Percentiles rank a stretch among this genome's conserved stretches.
These are phyloP conservation scores for Thryonomys swinderianus DNA, from an alignment of 2,113 vertebrate genomes.

Conservation along the genomic window DNA sequence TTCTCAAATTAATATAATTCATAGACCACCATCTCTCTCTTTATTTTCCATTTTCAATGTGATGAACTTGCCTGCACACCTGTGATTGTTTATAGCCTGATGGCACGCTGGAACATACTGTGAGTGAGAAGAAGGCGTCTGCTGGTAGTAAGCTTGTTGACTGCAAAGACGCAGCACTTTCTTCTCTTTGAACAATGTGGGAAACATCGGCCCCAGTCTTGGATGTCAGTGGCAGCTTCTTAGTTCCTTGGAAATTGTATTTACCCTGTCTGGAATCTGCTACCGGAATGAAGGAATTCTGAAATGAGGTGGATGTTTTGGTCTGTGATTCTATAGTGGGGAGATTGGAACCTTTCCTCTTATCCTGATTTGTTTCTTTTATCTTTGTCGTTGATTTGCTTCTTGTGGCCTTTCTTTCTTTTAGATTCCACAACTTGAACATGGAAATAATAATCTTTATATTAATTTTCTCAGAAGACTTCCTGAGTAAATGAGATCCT, in stretches of 20 bases:
- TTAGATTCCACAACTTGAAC: conserved; percentile 15
- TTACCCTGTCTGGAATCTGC: not conserved
- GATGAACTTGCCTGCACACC: not conserved
- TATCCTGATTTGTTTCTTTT: not conserved
- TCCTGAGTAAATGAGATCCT: not conserved
- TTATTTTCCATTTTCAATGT: not conserved
- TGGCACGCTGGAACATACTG: not conserved
- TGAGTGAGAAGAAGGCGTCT: not conserved
- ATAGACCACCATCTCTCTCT: not conserved
- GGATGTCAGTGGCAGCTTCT: not conserved
- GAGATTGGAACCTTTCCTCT: not conserved
- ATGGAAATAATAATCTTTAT: not conserved
- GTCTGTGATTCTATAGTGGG: not conserved
- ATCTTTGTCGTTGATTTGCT: not conserved
- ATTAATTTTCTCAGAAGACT: conserved; percentile 22
- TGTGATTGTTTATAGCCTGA: not conserved
- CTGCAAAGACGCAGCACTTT: not conserved
- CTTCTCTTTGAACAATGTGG: conserved; percentile 26
- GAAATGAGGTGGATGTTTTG: not conserved
- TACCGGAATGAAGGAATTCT: not conserved
- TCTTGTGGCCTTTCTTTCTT: not conserved
- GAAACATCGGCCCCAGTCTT: not conserved
- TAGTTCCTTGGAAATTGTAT: not conserved
- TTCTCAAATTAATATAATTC: not conserved
- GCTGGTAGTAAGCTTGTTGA: not conserved